These are phyloP conservation scores for Xestia rhomboidea DNA, from an alignment of 2,888 invertebrate genomes.

Conservation along the genomic window DNA sequence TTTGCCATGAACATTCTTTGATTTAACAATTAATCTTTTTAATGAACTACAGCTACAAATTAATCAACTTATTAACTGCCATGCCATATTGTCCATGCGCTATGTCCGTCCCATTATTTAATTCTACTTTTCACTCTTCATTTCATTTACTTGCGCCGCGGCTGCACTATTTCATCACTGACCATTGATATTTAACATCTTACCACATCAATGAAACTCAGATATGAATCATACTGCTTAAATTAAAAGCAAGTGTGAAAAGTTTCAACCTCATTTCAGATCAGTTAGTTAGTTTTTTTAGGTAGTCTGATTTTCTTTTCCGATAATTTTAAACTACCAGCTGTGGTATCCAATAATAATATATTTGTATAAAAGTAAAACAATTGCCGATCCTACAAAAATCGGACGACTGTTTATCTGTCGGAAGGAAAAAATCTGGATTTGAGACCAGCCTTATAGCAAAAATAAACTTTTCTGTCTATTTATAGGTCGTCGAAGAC, in stretches of 20 bases:
- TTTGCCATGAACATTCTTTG: neutral
- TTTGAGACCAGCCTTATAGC: conserved; percentile 4
- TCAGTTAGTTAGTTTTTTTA: no score
- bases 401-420: conserved; percentile 11
- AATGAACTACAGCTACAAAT: neutral
- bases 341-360: neutral
- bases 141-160: neutral
- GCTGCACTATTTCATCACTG: neutral
- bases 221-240: conserved; percentile 49
- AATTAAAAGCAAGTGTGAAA: conserved; percentile 61
- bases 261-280: conserved; percentile 77
- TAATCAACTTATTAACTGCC: neutral
- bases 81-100: neutral
- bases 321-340: neutral
- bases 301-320: conserved; percentile 11
- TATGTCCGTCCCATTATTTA: neutral
- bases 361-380: neutral
- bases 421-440: neutral
- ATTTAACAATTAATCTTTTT: no score
- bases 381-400: neutral
- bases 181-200: conserved; percentile 5
- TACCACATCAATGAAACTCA: conserved; percentile 27
- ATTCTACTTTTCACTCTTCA: neutral
- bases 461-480: conserved; percentile 29
- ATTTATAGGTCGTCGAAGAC: conserved; percentile 10